These are phyloP conservation scores for Poicephalus gulielmi DNA, from an alignment of 2,113 vertebrate species.

Conservation along the genomic window DNA sequence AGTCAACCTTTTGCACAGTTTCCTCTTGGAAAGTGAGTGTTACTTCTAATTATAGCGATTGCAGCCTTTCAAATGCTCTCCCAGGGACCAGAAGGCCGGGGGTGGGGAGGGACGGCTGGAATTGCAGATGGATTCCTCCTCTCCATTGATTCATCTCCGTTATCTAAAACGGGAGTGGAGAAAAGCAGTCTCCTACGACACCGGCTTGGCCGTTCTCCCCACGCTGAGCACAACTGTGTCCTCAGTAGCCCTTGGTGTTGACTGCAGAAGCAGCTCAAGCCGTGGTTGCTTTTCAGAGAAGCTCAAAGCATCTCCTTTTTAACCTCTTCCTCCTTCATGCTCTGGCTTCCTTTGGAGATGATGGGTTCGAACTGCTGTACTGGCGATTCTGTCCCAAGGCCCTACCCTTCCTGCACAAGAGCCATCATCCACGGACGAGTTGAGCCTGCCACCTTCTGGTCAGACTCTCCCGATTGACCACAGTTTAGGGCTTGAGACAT, in stretches of 20 bases:
- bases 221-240: fast-evolving
- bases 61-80: conserved; percentile 17
- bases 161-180: neutral
- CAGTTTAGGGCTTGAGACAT: neutral
- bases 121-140: neutral
- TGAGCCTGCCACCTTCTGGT: conserved; percentile 65
- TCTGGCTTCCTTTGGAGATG: neutral
- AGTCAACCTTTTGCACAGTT: conserved; percentile 66
- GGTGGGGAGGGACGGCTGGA: neutral
- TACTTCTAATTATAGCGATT: conserved; percentile 57
- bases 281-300: neutral
- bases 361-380: neutral
- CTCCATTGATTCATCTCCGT: neutral
- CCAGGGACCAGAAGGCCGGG: neutral
- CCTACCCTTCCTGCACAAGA: neutral
- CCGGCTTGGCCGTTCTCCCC: neutral
- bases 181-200: neutral
- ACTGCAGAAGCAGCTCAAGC: neutral
- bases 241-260: neutral
- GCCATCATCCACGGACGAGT: neutral
- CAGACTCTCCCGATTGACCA: neutral
- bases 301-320: fast-evolving
- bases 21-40: conserved; percentile 56
- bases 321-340: neutral
- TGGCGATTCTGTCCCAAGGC: neutral